Base-by-base conservation (phyloP, 2,888 invertebrate species). In the Byasa hedistus region DNA sequence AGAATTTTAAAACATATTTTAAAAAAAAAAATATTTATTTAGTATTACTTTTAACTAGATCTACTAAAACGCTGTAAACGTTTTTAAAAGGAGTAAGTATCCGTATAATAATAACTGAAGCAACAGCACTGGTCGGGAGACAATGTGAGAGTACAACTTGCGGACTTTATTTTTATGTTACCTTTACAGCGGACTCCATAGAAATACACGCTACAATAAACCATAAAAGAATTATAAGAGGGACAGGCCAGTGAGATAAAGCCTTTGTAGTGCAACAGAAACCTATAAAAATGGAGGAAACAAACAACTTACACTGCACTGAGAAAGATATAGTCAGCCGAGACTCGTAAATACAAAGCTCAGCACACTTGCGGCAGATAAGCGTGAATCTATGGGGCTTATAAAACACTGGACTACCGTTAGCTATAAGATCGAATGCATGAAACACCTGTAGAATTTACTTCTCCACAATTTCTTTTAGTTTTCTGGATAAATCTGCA, bases 301-400 rank as follows among this genome's bases (percentile, higher is more conserved):
- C 62, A 62, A 66, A 62, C 66, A 66, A 62, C 58, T 62, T 54
- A 61, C 62, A 55, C 27, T 39, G 32, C 51, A 61, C 52, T 23
- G 54, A 66, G 62, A 66, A 62, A 66, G 58, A 66, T 66, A 85
- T 85, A 82, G 86, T 83, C 85, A 81, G 77, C 69, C 73, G 85
- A 81, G 85, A 72, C 78, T 76, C 72, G 82, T 86, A 85, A 86
- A 86, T 86, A 86, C 80, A 73, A 81, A 76, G 62, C 77, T 77
- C 74, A 79, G 79, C 77, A 80, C 82, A 84, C 80, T 79, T 77
- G 77, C 79, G 80, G 80, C 81, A 86, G 87, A 87, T 87, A 87
- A 86, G 84, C 83, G 83, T 79, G 82, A 83, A 86, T 87, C 84
- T 85, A 88, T 86, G 82, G 85, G 81, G 85, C 83, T 86, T 87